Conservation (phyloP, 2,888 invertebrate species). For the Scelioninae gen. 2 region DNA sequence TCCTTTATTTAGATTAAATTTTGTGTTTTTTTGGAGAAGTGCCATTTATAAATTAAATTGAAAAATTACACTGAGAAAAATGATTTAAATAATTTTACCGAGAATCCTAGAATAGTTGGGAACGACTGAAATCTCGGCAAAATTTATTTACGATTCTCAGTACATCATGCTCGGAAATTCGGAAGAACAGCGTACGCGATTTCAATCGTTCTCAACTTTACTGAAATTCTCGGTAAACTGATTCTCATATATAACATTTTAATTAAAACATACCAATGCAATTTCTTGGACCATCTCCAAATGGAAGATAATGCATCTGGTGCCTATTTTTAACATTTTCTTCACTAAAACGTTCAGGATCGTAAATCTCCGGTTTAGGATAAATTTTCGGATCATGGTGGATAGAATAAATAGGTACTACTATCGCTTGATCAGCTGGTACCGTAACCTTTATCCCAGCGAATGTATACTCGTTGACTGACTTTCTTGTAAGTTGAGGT, state of each 20-base stretch:
- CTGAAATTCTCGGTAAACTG: too few species aligned
- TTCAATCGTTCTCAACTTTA: too few species aligned
- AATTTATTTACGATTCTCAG: too few species aligned
- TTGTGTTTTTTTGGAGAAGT: too few species aligned
- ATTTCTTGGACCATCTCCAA: slow-evolving; percentile 71
- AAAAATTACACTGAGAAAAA: too few species aligned
- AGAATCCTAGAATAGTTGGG: too few species aligned
- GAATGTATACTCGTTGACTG: slow-evolving; percentile 66
- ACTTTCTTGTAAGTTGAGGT: slow-evolving; percentile 68
- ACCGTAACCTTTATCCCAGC: slow-evolving; percentile 63
- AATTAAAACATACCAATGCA: slow-evolving; percentile 67
- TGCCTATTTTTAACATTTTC: slow-evolving; percentile 62
- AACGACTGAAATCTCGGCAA: too few species aligned
- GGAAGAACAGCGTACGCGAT: too few species aligned
- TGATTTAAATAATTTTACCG: too few species aligned
- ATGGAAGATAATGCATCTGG: slow-evolving; percentile 66
- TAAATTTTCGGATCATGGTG: slow-evolving; percentile 65
- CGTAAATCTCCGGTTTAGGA: slow-evolving; percentile 67
- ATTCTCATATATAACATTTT: neutral
- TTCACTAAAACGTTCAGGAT: slow-evolving; percentile 68
- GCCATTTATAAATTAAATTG: too few species aligned
- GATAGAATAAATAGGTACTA: slow-evolving; percentile 63
- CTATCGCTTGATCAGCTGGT: slow-evolving; percentile 54
- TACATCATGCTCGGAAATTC: too few species aligned
- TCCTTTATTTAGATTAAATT: too few species aligned